Base-by-base conservation (phyloP, 1,140 invertebrate genomes). In the Acyrthosiphon pisum region DNA sequence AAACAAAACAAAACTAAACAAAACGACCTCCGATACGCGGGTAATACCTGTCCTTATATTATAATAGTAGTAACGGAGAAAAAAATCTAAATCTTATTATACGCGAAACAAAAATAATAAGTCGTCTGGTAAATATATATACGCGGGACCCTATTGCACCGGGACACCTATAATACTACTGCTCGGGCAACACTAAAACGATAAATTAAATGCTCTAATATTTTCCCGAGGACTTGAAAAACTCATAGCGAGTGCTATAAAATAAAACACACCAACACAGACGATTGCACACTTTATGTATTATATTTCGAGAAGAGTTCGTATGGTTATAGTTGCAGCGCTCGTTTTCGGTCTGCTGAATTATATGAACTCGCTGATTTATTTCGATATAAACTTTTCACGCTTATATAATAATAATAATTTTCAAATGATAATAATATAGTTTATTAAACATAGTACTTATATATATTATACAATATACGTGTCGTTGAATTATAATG, bases 1-100 rank as follows among this genome's bases (percentile, higher is more conserved):
- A 68, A 76, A 53, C 20, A 53, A 53, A 53, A 53, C 20, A 0
- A 53, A 53, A 53, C 50, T 2, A 53, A 76, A 76, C 60, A n/a
- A 76, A n/a, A 76, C 60, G 30, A 44, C 35, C 41, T 84, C 83
- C 83, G 41, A 84, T 44, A 44, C 22, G 83, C 83, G 37, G 83
- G 23, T 41, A 41, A 84, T 84, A 84, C 23, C 9, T 41, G 37
- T 23, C 8, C 41, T 41, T 41, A 26, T 26, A 41, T 41, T 26
- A 26, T 87, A 87, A 46, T 48, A 20, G 44, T 48, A 18, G 18
- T 84, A 84, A 83, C 37, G 22, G 35, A 68, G 23, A 68, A 30
- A 76, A 84, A 84, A 87, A 87, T 50, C n/a, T 48, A 48, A 87
- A 87, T 87, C 44, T 48, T 87, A 46, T 87, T 44, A 48, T 46